Base-by-base conservation (phyloP, 2,888 invertebrate species). In the Diaphora mendica region DNA sequence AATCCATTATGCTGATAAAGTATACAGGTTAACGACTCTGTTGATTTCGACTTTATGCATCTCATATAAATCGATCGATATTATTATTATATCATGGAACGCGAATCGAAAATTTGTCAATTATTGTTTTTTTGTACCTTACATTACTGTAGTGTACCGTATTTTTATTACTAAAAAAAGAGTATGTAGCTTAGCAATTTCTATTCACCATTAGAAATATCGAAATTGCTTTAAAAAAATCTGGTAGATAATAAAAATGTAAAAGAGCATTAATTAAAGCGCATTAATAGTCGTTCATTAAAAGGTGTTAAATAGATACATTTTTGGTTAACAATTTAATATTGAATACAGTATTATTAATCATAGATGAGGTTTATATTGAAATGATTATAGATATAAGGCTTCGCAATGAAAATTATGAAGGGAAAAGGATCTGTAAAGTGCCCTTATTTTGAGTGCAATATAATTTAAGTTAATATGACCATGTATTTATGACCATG, bases 401-500 rank as follows among this genome's bases (percentile, higher is more conserved):
- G 48, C 48, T 48, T 67, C 30, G 67, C n/a, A 55, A 48, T 51
- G 13, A 17, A 17, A 11, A 17, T 42, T 51, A 33, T 71, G 71
- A 11, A 64, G 64, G 70, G 68, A 65, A 73, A 68, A 76, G 73
- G 76, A 80, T 76, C 74, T 83, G 84, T 66, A 64, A 82, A 84
- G 82, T 84, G 82, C 72, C 77, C 79, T 83, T 82, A 84, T 70
- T 73, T 44, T 81, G 73, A 75, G 79, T 55, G 70, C 73, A 78
- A 77, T 75, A 44, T 64, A 77, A 48, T 59, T 70, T 48, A 71
- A 69, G 71, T 70, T 73, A 72, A 68, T 65, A 72, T 68, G 17
- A 68, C 77, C 72, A 67, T 77, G 26, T 64, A 66, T 68, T 48
- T 51, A 33, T 33, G 23, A 30, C 23, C 11, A 33, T 68, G 26